Conservation (phyloP, 2,888 invertebrate genomes). For the Thyatira batis region DNA sequence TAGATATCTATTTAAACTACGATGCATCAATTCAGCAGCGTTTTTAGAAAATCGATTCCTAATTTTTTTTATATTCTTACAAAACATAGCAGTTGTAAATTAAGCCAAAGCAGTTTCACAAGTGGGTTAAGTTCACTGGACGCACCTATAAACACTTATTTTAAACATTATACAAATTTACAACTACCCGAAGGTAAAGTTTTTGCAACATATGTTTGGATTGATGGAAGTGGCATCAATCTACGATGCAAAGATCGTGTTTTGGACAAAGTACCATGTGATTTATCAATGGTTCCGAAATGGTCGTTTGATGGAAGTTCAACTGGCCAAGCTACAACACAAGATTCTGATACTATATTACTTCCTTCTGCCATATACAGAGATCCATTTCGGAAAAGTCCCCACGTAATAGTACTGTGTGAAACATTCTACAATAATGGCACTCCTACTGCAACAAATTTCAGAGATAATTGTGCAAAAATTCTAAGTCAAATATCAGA, state of each 20-base stretch:
- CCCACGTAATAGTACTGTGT: slow-evolving; percentile 94
- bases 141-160: slow-evolving; percentile 46
- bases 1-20: not conserved
- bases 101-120: slow-evolving; percentile 37
- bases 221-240: slow-evolving; percentile 89
- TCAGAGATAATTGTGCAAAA: slow-evolving; percentile 86
- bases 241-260: slow-evolving; percentile 87
- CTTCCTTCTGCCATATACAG: slow-evolving; percentile 94
- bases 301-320: slow-evolving; percentile 98
- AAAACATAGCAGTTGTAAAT: slow-evolving; percentile 8
- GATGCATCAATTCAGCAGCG: not conserved
- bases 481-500: slow-evolving; percentile 76
- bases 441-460: slow-evolving; percentile 88
- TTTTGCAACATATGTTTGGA: slow-evolving; percentile 89
- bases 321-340: slow-evolving; percentile 91
- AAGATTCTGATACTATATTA: slow-evolving; percentile 94
- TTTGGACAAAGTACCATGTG: slow-evolving; percentile 82
- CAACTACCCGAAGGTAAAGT: slow-evolving; percentile 80
- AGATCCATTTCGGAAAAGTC: slow-evolving; percentile 94
- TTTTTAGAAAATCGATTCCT: not conserved
- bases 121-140: slow-evolving; percentile 36
- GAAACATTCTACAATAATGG: slow-evolving; percentile 90
- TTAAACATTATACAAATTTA: slow-evolving; percentile 62
- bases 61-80: not conserved
- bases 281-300: slow-evolving; percentile 82